Base-by-base conservation (phyloP, 1,140 invertebrate species). In the Coelopa frigida region DNA sequence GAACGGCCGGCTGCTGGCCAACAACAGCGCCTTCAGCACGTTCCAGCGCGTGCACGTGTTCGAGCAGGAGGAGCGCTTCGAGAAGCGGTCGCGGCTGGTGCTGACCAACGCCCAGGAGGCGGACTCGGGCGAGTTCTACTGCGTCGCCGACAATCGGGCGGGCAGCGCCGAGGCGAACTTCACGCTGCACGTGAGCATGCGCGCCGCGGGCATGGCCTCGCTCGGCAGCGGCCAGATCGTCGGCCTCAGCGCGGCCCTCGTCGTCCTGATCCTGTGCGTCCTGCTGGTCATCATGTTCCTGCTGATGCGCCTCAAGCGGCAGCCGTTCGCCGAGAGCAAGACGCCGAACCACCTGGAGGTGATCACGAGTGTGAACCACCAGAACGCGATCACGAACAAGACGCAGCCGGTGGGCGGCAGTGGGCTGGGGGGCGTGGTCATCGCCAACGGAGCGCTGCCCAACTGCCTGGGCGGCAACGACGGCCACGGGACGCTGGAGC, bases 141-240 rank as follows among this genome's bases (percentile, higher is more conserved):
- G 93, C 68, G 81, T 90, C 1, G 90, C 89, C 12, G 86, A 91
- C 59, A 97, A 97, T 69, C 79, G 84, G 43, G 91, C 88, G 8
- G 94, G 94, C 3, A 87, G 82, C 59, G 86, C 88, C n/a, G 86
- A 91, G 72, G 85, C 87, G 1, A 94, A 94, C 64, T 92, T 91
- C 57, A 93, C 89, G 6, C 72, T 94, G 10, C 82, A 87, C 58
- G 84, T 94, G 24, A 81, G 82, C 22, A 75, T 87, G 57, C 74
- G 81, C 31, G 77, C 84, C 8, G 81, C 82, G 5, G 86, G 84
- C 20, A 84, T 87, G 73, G 83, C 84, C 0, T 83, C 83, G 0
- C 68, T 93, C 12, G 86, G 85, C 7, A 85, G 84, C 42, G 84
- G 86, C 3, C 87, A 91, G 60, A 89, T 92, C 48, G 85, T 85